These are phyloP conservation scores for Eristalis intricaria DNA, from an alignment of 2,888 invertebrate species.

Conservation along the genomic window DNA sequence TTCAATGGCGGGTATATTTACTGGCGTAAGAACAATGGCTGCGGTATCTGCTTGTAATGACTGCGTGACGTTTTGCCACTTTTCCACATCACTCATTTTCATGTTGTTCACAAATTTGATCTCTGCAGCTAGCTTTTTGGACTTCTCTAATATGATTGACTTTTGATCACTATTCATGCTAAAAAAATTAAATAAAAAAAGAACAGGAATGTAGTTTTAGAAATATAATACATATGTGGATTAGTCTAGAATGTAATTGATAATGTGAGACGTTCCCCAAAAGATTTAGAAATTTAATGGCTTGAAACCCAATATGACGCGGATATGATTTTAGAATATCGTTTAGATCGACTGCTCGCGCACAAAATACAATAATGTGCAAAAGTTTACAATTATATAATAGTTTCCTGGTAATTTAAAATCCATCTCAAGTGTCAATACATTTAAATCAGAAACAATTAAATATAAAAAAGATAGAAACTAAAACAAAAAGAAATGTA, in stretches of 20 bases:
- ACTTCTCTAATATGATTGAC: slow-evolving; percentile 76
- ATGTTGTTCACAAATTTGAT: slow-evolving; percentile 78
- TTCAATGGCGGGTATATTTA: slow-evolving; percentile 15
- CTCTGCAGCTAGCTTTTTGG: slow-evolving; percentile 76
- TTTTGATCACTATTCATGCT: slow-evolving; percentile 77
- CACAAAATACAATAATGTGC: no score
- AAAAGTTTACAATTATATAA: no score
- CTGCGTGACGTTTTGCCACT: slow-evolving; percentile 4
- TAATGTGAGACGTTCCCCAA: no score
- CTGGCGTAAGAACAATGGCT: neutral
- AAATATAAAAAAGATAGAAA: no score
- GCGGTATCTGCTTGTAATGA: neutral
- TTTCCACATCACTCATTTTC: slow-evolving; percentile 59
- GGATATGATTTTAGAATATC: no score
- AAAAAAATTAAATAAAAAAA: slow-evolving; percentile 63
- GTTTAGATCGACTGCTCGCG: no score
- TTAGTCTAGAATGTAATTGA: neutral
- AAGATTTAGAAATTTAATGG: no score
- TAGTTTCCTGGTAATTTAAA: no score
- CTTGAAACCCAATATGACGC: no score
- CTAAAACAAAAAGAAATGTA: no score
- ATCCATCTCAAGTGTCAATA: no score
- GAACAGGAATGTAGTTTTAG: neutral
- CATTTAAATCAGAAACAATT: no score
- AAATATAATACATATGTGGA: neutral